Base-by-base conservation (phyloP, 2,113 vertebrate genomes). In the Copsychus sechellarum region DNA sequence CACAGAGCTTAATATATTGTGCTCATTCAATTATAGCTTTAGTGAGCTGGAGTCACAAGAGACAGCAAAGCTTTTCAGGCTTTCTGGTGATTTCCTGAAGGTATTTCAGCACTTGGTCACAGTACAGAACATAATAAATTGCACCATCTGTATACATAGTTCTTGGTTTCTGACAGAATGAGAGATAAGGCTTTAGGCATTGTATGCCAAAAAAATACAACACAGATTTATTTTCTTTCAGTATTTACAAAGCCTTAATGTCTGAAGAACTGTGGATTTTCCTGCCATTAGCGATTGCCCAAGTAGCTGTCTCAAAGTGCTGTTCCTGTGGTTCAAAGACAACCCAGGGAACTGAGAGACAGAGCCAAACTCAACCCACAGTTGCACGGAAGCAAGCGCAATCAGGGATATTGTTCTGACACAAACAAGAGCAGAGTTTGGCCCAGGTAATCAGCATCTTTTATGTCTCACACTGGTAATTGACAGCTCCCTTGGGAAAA, bases 71-170 rank as follows among this genome's bases (percentile, higher is more conserved):
- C 74, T 95, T 96, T 95, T 94, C 96, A 88, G 92, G 96, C 89
- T 96, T 47, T 31, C 54, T 90, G 96, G 92, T 92, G 96, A 96
- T 92, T 95, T 97, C 93, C 96, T 94, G 93, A 94, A 95, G 97
- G 91, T 94, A 97, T 96, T 93, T 96, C 91, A 94, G 89, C 92
- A 95, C 92, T 97, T 96, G 92, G 74, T 96, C 91, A 72, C 53
- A 90, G 88, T 72, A 92, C 74, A 93, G 94, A 91, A 92, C 64
- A 93, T 91, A 95, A 94, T 93, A 92, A 91, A 93, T 77, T 74
- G 58, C 58, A 67, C 90, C 87, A 91, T 95, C 93, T 96, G 81
- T 91, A 93, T 94, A 81, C 64, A 82, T 74, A 88, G 91, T 94
- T 92, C 80, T 94, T 94, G 84, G 90, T 72, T 97, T 86, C 91